Percentiles rank a stretch among this genome's conserved stretches.
These are phyloP conservation scores for Troglohyphantes excavatus DNA, from an alignment of 2,888 invertebrate species.

Conservation along the genomic window DNA sequence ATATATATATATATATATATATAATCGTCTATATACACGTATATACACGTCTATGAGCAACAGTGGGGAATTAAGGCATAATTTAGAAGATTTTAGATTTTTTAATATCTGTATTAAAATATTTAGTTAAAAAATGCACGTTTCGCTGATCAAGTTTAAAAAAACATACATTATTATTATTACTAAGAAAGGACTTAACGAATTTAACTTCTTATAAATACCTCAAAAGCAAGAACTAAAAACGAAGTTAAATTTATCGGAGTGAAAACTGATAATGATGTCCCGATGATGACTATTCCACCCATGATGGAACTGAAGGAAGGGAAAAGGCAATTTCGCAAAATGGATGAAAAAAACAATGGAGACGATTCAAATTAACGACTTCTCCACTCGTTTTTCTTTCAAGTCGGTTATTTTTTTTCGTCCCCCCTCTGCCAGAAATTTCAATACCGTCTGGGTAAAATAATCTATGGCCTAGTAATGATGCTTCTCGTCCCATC, in stretches of 20 bases:
- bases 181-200: neutral
- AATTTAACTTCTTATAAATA: slow-evolving; percentile 39
- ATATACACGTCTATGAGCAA: no score
- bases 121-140: no score
- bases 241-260: slow-evolving; percentile 23
- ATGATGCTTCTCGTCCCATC: neutral
- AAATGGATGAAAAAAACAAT: slow-evolving; percentile 15
- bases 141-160: no score
- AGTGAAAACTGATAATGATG: slow-evolving; percentile 60
- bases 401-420: neutral
- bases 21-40: no score
- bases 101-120: no score
- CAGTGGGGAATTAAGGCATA: no score
- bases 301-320: slow-evolving; percentile 20
- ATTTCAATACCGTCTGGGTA: slow-evolving; percentile 51
- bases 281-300: slow-evolving; percentile 19
- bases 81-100: no score
- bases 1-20: no score
- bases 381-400: slow-evolving; percentile 22
- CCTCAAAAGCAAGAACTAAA: neutral
- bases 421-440: neutral
- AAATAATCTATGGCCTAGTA: slow-evolving; percentile 11
- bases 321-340: slow-evolving; percentile 15
- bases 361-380: slow-evolving; percentile 52
- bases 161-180: no score